Evolutionary conservation across 2,113 vertebrate genomes (phyloP).

Genomic region (Pelusios castaneus): DNA sequence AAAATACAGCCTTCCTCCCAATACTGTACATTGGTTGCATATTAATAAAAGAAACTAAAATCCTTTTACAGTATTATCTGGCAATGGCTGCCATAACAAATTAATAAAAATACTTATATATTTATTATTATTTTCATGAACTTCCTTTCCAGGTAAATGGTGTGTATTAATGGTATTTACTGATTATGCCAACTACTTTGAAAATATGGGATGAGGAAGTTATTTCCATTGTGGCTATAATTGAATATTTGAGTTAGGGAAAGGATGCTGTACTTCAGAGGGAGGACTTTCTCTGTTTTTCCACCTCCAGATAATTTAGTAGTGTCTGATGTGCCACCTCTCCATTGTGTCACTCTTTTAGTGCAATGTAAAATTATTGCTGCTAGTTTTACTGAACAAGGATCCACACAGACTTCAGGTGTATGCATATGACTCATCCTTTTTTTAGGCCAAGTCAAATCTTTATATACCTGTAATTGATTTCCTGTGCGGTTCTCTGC

Average conservation of each 20-base stretch:
- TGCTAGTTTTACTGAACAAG: neutral
- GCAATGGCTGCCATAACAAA: too few species aligned
- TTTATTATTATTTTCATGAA: slow-evolving; percentile 33
- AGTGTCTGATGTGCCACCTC: neutral
- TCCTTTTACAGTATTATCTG: neutral
- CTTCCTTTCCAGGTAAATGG: slow-evolving; percentile 13
- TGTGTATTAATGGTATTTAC: slow-evolving; percentile 21
- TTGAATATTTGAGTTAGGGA: neutral
- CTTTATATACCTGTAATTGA: neutral
- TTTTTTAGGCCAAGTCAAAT: neutral
- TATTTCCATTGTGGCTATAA: neutral
- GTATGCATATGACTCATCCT: neutral
- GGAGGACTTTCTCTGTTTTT: neutral
- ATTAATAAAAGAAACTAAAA: neutral
- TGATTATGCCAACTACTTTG: neutral
- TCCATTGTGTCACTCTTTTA: neutral
- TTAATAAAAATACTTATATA: neutral
- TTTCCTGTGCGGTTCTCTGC: neutral
- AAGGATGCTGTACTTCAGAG: neutral
- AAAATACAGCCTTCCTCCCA: neutral
- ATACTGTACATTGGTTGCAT: neutral
- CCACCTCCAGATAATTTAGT: neutral
- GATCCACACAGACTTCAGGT: neutral
- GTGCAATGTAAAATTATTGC: slow-evolving; percentile 8
- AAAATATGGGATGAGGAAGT: neutral